Evolutionary conservation across 2,797 vertebrate genomes (phyloP).

Genomic region (Chelon auratus): DNA sequence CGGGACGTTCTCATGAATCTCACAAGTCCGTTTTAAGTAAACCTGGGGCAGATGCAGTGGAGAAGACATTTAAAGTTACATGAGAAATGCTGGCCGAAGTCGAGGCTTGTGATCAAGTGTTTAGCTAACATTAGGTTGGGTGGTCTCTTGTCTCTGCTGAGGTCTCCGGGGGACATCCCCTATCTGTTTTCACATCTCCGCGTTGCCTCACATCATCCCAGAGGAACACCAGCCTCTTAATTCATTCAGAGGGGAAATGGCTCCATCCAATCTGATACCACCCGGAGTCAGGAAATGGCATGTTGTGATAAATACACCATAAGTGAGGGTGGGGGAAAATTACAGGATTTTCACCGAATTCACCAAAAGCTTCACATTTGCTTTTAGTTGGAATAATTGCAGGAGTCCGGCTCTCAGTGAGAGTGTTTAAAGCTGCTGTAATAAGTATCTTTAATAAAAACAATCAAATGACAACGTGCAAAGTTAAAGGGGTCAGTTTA

Average conservation of each 20-base stretch:
- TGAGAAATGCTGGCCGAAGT: background rate
- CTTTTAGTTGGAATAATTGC: slow-evolving; percentile 5
- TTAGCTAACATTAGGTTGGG: slow-evolving; percentile 28
- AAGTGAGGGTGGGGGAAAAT: slow-evolving; percentile 58
- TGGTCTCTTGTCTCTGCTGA: slow-evolving; percentile 49
- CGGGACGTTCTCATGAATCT: slow-evolving; percentile 14
- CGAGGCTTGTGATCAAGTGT: background rate
- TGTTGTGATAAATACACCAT: slow-evolving; percentile 63
- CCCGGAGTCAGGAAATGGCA: slow-evolving; percentile 73
- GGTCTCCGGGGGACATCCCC: slow-evolving; percentile 27
- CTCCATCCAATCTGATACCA: slow-evolving; percentile 76
- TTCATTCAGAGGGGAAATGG: slow-evolving; percentile 69
- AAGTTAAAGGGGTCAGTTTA: background rate
- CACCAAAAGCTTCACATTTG: slow-evolving; percentile 44
- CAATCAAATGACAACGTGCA: background rate
- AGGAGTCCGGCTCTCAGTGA: background rate
- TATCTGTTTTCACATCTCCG: slow-evolving; percentile 55
- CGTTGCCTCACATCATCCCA: slow-evolving; percentile 38
- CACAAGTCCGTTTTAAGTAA: slow-evolving; percentile 10
- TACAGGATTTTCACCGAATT: slow-evolving; percentile 54
- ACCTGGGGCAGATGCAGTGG: slow-evolving; percentile 27
- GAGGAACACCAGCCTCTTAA: slow-evolving; percentile 58
- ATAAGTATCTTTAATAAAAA: background rate
- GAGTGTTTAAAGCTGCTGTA: background rate
- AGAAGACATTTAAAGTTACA: background rate